Conservation (phyloP, 2,113 vertebrate genomes). For the Macrotis lagotis region DNA sequence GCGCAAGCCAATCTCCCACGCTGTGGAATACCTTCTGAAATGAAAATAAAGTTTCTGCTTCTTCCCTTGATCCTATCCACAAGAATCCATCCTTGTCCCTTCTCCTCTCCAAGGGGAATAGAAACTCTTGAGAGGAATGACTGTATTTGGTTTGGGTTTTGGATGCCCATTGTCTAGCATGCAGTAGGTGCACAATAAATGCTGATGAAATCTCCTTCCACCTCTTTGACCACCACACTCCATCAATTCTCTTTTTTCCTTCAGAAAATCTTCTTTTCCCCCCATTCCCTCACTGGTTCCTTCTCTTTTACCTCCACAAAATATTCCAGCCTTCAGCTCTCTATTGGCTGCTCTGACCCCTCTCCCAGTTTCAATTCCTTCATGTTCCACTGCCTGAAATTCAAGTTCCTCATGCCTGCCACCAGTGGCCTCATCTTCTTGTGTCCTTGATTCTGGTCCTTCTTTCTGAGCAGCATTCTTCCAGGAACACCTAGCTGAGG, state of each 20-base stretch:
- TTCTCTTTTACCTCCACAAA: neutral
- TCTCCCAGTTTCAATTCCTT: neutral
- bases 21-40: neutral
- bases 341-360: neutral
- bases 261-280: neutral
- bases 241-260: neutral
- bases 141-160: neutral
- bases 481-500: neutral
- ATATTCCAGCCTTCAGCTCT: neutral
- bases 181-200: neutral
- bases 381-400: neutral
- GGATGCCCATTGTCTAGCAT: neutral
- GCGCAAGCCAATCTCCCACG: neutral
- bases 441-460: neutral
- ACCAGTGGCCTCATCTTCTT: neutral
- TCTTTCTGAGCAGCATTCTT: neutral
- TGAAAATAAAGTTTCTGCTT: neutral
- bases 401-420: neutral
- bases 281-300: neutral
- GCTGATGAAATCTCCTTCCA: neutral
- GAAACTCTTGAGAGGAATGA: neutral
- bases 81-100: neutral
- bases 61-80: neutral
- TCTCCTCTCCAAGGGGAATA: neutral
- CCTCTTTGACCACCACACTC: neutral